Evolutionary conservation across 2,113 vertebrate species (phyloP).

Genomic region (Phoenicopterus ruber): DNA sequence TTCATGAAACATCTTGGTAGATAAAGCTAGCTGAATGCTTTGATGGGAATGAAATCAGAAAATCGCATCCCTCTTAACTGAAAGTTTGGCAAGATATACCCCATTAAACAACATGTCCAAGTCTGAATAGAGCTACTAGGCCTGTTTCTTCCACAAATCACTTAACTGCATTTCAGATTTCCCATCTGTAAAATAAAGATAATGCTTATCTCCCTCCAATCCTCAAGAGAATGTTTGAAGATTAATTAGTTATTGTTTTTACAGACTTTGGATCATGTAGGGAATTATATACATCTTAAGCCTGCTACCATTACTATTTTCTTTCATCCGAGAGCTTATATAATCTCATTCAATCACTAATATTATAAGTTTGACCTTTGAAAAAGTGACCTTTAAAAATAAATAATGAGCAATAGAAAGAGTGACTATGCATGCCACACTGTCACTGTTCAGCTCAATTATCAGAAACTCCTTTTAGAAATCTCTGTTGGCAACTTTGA

Average conservation of each 20-base stretch:
- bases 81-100: not conserved
- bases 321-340: constrained; percentile 1
- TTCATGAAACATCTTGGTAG: not conserved
- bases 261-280: not conserved
- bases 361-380: not conserved
- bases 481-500: not conserved
- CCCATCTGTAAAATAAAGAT: constrained; percentile 33
- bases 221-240: constrained; percentile 12
- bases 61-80: not conserved
- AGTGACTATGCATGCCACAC: not conserved
- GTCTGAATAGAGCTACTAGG: not conserved
- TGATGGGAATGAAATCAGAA: constrained; percentile 12
- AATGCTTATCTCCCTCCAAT: constrained; percentile 25
- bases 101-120: not conserved
- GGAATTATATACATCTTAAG: not conserved
- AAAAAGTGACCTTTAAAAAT: constrained; percentile 25
- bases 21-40: not conserved
- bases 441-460: not conserved
- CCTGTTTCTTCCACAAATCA: not conserved
- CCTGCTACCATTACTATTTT: not conserved
- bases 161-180: constrained; percentile 16
- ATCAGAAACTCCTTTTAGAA: not conserved
- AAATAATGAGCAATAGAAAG: constrained; percentile 9
- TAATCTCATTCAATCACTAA: not conserved
- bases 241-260: constrained; percentile 49